Percentiles rank a stretch among this genome's conserved stretches.
Conservation (phyloP, 2,797 vertebrate genomes). For the Enteromius mattozi region DNA sequence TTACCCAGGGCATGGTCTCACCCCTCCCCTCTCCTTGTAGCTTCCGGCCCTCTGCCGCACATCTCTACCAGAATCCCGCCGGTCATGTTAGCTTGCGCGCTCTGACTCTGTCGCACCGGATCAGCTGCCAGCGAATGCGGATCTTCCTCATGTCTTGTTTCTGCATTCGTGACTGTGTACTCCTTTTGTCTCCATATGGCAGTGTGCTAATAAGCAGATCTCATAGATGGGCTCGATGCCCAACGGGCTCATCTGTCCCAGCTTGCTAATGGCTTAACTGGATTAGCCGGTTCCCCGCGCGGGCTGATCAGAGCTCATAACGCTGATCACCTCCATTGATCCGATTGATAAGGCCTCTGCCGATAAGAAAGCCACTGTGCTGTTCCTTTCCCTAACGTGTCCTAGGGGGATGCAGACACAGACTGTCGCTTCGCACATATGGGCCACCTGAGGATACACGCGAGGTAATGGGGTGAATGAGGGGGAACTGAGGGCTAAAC, state of each 20-base stretch:
- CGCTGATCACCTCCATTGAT: constrained; percentile 60
- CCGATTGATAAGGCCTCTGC: constrained; percentile 53
- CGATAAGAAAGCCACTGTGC: background rate
- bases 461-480: constrained; percentile 12
- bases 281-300: constrained; percentile 55
- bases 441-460: constrained; percentile 46
- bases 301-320: constrained; percentile 49
- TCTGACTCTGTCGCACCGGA: background rate
- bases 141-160: background rate
- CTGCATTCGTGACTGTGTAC: constrained; percentile 14
- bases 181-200: constrained; percentile 60
- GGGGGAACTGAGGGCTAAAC: background rate
- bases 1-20: constrained; percentile 27
- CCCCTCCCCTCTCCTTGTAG: background rate
- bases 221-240: constrained; percentile 48
- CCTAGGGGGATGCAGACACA: constrained; percentile 39
- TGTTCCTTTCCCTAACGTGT: constrained; percentile 37
- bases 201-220: constrained; percentile 48
- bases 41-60: background rate
- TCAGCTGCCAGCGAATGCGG: background rate
- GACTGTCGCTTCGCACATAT: constrained; percentile 39
- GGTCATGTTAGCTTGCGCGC: background rate
- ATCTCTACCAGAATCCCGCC: constrained; percentile 19
- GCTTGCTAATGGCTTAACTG: constrained; percentile 62
- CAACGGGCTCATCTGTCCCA: constrained; percentile 59